Base-by-base conservation (phyloP, 2,888 invertebrate genomes). In the Hypselothyrea guttata region DNA sequence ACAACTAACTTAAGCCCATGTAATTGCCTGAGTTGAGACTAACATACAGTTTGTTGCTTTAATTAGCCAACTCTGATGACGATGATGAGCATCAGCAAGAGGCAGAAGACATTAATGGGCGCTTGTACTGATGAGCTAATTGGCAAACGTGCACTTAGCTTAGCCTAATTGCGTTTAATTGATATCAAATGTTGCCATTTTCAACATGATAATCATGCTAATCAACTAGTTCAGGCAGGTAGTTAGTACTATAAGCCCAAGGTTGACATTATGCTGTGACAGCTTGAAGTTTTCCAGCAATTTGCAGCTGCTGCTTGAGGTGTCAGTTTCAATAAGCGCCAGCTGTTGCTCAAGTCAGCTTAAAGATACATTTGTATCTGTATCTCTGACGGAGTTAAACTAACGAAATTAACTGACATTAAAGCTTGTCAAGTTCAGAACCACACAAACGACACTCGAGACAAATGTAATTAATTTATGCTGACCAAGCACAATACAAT, bases 401-500 rank as follows among this genome's bases (percentile, higher is more conserved):
- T 27, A 7, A 27, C 38, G 2, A 16, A 38, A 16, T 38, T 38
- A 37, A 38, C n/a, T 22, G 12, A 33, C 34, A 13, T 47, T 41
- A 13, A 42, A 54, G 33, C 46, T 9, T 33, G 34, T 15, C 12
- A 16, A 51, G 30, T 9, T 13, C 31, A 34, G 1, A 35, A 9
- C 7, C 34, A 30, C 27, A 37, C 34, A 15, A 0, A 7, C 9
- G 34, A 34, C 28, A 9, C 46, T 28, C 12, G 44, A 8, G 8
- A 58, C 57, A 73, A 75, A 69, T 71, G 72, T 75, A 78, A 76
- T 76, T 76, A 76, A 76, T 78, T 78, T 66, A 71, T 78, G 75
- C 75, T 76, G 75, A 76, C 75, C 79, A 57, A 73, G 62, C 60
- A 22, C 3, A 22, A 22, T 22, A 22, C 22, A 22, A 22, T 5